Evolutionary conservation across 2,113 vertebrate genomes (phyloP).

Genomic region (Platycercus adscitus): DNA sequence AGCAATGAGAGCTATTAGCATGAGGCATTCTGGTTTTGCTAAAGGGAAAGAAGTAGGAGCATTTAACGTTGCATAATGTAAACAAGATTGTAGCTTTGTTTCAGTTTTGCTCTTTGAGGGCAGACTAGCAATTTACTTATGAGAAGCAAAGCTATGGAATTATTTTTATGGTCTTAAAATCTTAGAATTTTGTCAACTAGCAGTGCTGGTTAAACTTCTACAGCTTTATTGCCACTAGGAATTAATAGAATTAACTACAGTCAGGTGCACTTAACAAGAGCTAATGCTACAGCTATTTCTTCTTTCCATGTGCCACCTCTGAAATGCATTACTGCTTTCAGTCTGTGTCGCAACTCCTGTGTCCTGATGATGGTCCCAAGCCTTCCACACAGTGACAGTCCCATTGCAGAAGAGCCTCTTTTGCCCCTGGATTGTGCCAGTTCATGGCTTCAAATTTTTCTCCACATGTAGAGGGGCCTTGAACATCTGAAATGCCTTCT

Average conservation of each 20-base stretch:
- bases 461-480: neutral
- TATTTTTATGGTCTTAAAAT: neutral
- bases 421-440: neutral
- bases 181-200: neutral
- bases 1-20: neutral
- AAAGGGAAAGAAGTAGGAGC: neutral
- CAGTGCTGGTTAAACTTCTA: neutral
- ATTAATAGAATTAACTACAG: neutral
- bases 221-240: neutral
- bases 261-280: neutral
- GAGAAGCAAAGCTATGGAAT: neutral
- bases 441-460: neutral
- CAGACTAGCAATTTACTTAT: neutral
- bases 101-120: neutral
- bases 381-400: neutral
- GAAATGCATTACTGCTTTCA: neutral
- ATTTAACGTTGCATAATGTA: neutral
- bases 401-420: neutral
- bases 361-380: neutral
- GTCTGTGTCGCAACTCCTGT: neutral
- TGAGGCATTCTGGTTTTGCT: neutral
- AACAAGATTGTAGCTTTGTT: slow-evolving; percentile 1
- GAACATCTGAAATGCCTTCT: neutral
- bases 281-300: neutral
- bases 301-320: neutral